Percentiles rank a stretch among this genome's conserved stretches.
phyloP scores from a whole-genome alignment of 2,888 invertebrate species.

The Conchocele bisecta region DNA sequence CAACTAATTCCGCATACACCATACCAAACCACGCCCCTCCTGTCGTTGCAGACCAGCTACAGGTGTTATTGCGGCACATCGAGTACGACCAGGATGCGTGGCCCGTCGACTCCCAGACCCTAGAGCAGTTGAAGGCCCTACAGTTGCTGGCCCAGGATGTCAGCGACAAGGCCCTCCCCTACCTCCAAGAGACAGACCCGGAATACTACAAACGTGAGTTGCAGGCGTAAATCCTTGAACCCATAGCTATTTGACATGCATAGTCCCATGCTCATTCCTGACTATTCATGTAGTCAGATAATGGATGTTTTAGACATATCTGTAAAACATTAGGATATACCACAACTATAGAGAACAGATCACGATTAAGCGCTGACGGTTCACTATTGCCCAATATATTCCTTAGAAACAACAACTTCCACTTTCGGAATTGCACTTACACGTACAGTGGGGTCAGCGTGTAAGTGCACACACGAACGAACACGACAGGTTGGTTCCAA shows the following conservation, averaged over 20 bases:
- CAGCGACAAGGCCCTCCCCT: conserved; percentile 69
- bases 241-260: neutral
- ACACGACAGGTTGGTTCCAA: no score
- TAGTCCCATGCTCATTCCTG: neutral
- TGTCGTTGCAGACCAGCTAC: conserved; percentile 67
- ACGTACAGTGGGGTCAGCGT: no score
- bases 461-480: no score
- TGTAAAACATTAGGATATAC: neutral
- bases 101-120: conserved; percentile 46
- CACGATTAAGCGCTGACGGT: neutral
- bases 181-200: conserved; percentile 61
- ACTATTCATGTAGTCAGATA: no score
- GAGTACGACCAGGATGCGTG: conserved; percentile 46
- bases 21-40: no score
- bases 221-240: no score
- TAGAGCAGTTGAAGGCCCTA: conserved; percentile 54
- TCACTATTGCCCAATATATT: neutral
- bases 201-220: conserved; percentile 70
- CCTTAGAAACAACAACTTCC: no score
- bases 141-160: conserved; percentile 58
- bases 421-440: no score
- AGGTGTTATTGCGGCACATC: conserved; percentile 64
- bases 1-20: no score
- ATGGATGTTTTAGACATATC: no score
- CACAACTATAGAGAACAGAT: neutral